phyloP scores from a whole-genome alignment of 2,113 vertebrate genomes.

The Nansenia antarctica region DNA sequence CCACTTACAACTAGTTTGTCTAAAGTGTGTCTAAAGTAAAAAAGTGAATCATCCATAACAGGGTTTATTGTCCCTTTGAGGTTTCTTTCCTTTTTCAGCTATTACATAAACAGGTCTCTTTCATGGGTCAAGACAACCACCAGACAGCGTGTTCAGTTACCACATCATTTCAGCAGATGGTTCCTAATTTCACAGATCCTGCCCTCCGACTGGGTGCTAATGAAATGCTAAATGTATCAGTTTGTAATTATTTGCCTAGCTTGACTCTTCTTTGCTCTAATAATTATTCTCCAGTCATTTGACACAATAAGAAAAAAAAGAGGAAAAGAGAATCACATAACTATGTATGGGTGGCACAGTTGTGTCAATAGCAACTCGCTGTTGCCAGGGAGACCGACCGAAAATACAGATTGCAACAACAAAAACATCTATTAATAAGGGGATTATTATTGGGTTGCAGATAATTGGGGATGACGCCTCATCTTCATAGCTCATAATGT shows the following conservation, averaged over 20 bases:
- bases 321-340: not conserved
- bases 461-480: constrained; percentile 19
- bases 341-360: constrained; percentile 10
- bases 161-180: not conserved
- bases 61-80: too few relatives aligned
- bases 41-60: too few relatives aligned
- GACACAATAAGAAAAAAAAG: not conserved
- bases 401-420: not conserved
- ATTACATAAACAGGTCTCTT: not conserved
- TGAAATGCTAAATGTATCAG: not conserved
- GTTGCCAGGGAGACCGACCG: constrained; percentile 19
- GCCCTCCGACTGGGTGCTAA: constrained; percentile 11
- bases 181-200: not conserved
- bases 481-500: constrained; percentile 24
- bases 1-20: too few relatives aligned
- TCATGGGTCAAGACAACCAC: not conserved
- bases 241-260: constrained; percentile 26
- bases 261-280: constrained; percentile 8
- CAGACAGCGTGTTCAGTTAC: constrained; percentile 4
- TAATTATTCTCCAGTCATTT: constrained; percentile 26
- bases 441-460: constrained; percentile 19
- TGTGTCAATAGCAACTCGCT: not conserved
- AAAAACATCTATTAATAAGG: constrained; percentile 35
- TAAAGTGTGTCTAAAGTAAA: too few relatives aligned
- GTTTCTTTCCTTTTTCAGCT: too few relatives aligned